phyloP scores from a whole-genome alignment of 2,888 invertebrate species.

The Eupithecia vulgata region DNA sequence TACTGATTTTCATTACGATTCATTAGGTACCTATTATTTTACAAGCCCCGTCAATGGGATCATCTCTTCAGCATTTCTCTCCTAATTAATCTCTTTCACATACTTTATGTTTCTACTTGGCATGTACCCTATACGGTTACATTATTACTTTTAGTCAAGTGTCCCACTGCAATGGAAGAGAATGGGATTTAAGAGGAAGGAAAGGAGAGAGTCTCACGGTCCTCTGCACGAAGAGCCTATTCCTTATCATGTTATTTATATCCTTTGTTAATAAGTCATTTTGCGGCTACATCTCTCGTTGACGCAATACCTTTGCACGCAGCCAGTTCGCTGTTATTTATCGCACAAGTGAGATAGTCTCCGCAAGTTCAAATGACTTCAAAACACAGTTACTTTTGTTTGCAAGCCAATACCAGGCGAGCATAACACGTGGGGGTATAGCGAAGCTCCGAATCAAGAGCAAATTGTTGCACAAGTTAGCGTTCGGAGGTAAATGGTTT shows the following conservation, averaged over 20 bases:
- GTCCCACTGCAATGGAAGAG: too few species aligned
- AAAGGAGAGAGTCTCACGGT: too few species aligned
- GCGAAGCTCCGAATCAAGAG: constrained; percentile 33
- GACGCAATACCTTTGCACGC: not conserved
- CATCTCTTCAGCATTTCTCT: not conserved
- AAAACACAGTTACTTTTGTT: constrained; percentile 37
- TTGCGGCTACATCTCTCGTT: not conserved
- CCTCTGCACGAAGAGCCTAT: not conserved
- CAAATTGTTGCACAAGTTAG: constrained; percentile 25
- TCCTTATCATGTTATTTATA: not conserved
- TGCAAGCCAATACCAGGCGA: constrained; percentile 39
- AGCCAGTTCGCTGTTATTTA: constrained; percentile 4
- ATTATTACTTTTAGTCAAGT: too few species aligned
- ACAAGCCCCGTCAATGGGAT: not conserved
- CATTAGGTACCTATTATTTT: not conserved
- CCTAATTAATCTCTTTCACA: not conserved
- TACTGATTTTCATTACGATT: constrained; percentile 4
- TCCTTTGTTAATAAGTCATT: not conserved
- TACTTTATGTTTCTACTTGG: not conserved
- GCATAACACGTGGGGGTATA: constrained; percentile 33
- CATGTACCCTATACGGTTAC: too few species aligned
- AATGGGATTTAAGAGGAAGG: too few species aligned
- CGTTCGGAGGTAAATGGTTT: constrained; percentile 21
- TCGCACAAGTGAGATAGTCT: constrained; percentile 7
- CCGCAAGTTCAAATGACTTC: constrained; percentile 34